Conservation (phyloP, 2,888 invertebrate species). For the Ctena decussata region DNA sequence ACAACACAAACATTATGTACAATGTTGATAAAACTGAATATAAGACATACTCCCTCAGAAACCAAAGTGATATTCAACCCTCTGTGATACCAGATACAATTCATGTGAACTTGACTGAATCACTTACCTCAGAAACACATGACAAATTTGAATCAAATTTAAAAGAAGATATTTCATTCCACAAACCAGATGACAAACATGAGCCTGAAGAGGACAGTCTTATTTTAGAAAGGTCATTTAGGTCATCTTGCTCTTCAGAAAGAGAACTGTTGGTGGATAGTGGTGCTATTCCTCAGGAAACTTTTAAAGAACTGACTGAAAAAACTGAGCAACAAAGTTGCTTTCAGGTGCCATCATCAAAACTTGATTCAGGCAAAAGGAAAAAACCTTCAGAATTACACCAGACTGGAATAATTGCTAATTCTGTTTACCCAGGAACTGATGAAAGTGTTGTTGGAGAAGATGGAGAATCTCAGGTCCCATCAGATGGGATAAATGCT, state of each 20-base stretch:
- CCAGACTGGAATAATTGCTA: conserved; percentile 51
- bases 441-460: background rate
- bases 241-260: conserved; percentile 58
- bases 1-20: conserved; percentile 77
- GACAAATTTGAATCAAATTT: conserved; percentile 65
- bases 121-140: conserved; percentile 63
- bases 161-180: conserved; percentile 65
- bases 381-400: conserved; percentile 35
- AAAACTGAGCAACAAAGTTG: conserved; percentile 24
- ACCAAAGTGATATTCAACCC: conserved; percentile 47
- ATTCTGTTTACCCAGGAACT: conserved; percentile 35
- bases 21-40: conserved; percentile 81
- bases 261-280: conserved; percentile 53
- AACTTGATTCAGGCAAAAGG: background rate
- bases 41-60: conserved; percentile 71
- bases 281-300: conserved; percentile 51
- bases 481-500: background rate
- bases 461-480: background rate
- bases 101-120: conserved; percentile 75
- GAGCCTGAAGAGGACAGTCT: conserved; percentile 38
- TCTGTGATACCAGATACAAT: conserved; percentile 74
- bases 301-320: conserved; percentile 30
- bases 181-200: conserved; percentile 36
- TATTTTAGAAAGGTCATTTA: conserved; percentile 55
- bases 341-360: conserved; percentile 32